Evolutionary conservation across 2,797 vertebrate species (phyloP).

Genomic region (Pangasius mekongensis): DNA sequence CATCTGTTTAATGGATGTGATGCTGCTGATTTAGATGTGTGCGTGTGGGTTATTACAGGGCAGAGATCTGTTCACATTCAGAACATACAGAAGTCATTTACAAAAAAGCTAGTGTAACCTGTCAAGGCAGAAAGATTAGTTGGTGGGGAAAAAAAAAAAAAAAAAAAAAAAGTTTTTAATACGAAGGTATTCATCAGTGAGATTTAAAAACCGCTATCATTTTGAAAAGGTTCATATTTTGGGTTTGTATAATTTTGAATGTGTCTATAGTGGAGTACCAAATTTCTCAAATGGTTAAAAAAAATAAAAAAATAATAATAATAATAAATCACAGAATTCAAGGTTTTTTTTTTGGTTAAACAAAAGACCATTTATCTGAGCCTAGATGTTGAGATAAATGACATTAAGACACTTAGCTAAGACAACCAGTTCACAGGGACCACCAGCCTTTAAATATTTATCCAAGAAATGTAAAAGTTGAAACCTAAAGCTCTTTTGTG

Average conservation of each 20-base stretch:
- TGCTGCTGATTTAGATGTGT: not conserved
- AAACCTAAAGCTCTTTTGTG: conserved; percentile 32
- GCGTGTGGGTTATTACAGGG: not conserved
- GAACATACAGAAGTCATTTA: not conserved
- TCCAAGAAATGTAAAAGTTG: conserved; percentile 19
- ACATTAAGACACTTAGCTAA: not conserved
- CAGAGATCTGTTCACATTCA: not conserved
- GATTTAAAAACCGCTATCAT: not conserved
- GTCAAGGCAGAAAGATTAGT: not conserved
- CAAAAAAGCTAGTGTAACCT: not conserved
- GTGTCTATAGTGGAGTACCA: not conserved
- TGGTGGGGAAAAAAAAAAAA: not conserved
- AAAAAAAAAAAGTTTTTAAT: not conserved
- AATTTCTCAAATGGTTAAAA: not conserved
- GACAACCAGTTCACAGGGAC: not conserved
- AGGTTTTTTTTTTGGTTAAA: not conserved
- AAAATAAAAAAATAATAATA: not conserved
- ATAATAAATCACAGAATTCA: not conserved
- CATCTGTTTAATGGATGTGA: not conserved
- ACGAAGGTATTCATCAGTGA: not conserved
- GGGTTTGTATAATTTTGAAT: not conserved
- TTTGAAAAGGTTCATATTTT: not conserved
- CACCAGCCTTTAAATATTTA: not conserved
- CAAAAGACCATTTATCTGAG: not conserved
- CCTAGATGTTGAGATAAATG: not conserved